A percentile compares a stretch with the other conserved stretches of the same genome.
Evolutionary conservation across 2,888 invertebrate species (phyloP).

Genomic region (Drosophila neonasuta): DNA sequence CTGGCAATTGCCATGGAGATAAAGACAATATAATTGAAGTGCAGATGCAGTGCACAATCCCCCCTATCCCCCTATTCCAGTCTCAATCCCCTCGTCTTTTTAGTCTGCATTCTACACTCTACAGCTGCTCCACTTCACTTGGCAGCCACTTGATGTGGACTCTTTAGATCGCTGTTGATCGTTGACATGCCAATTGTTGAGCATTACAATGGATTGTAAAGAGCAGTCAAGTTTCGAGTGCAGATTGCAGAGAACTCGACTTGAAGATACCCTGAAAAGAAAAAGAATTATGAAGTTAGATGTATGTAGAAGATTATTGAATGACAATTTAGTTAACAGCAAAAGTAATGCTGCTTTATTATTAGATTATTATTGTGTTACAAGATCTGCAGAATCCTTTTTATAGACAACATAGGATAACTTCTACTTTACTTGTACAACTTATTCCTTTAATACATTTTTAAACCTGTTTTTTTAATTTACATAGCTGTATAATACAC

Average conservation of each 20-base stretch:
- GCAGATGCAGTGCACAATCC: background rate
- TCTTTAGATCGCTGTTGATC: conserved; percentile 30
- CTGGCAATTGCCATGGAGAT: conserved; percentile 35
- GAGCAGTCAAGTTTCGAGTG: background rate
- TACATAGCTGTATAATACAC: too few relatives aligned
- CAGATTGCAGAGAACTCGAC: background rate
- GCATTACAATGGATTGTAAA: conserved; percentile 42
- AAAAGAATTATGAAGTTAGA: too few relatives aligned
- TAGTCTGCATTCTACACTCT: background rate
- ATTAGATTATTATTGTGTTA: too few relatives aligned
- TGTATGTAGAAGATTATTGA: too few relatives aligned
- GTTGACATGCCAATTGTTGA: conserved; percentile 51
- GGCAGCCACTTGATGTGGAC: conserved; percentile 37
- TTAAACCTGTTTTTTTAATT: too few relatives aligned
- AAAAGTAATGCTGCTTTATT: too few relatives aligned
- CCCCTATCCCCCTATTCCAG: background rate
- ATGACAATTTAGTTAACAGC: too few relatives aligned
- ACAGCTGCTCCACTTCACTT: conserved; percentile 44
- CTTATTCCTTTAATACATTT: too few relatives aligned
- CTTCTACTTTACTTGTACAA: too few relatives aligned
- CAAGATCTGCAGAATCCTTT: too few relatives aligned
- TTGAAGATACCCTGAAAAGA: too few relatives aligned
- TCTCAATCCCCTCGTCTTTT: background rate
- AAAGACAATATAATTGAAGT: conserved; percentile 39
- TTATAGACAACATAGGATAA: too few relatives aligned